phyloP scores from a whole-genome alignment of 2,888 invertebrate genomes.

The Deroplatys truncata region DNA sequence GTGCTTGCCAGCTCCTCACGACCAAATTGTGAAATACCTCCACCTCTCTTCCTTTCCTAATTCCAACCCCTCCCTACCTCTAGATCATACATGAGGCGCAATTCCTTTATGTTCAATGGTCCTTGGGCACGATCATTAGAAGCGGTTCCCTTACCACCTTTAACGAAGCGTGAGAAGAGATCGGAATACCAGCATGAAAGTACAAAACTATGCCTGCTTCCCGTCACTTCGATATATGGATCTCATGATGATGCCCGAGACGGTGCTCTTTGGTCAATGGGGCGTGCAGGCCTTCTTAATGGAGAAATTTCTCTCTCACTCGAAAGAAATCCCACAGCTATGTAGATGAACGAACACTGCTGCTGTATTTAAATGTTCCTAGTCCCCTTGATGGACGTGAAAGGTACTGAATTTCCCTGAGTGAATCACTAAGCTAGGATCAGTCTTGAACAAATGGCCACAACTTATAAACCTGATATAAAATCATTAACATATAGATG shows the following conservation, averaged over 20 bases:
- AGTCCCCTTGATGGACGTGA: not conserved
- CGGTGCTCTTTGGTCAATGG: conserved; percentile 16
- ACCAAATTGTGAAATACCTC: conserved; percentile 22
- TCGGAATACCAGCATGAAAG: conserved; percentile 12
- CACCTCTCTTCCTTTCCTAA: not conserved
- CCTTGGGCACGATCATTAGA: conserved; percentile 21
- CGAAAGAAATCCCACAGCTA: not conserved
- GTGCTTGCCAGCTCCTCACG: not conserved
- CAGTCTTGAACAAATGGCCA: too few species aligned
- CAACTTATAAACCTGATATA: too few species aligned
- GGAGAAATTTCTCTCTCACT: not conserved
- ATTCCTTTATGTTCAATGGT: conserved; percentile 19
- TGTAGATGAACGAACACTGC: not conserved
- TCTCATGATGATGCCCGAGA: not conserved
- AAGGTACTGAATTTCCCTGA: not conserved
- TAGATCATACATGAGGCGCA: conserved; percentile 10
- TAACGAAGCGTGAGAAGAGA: conserved; percentile 22
- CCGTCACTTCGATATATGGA: conserved; percentile 14
- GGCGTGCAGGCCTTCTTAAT: not conserved
- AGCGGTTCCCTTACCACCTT: conserved; percentile 11
- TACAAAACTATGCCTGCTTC: conserved; percentile 12
- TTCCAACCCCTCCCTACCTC: not conserved
- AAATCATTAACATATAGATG: too few species aligned
- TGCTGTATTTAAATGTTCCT: not conserved
- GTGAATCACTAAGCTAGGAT: too few species aligned